These are phyloP conservation scores for Dendrolimus houi DNA, from an alignment of 2,888 invertebrate genomes.

Conservation along the genomic window DNA sequence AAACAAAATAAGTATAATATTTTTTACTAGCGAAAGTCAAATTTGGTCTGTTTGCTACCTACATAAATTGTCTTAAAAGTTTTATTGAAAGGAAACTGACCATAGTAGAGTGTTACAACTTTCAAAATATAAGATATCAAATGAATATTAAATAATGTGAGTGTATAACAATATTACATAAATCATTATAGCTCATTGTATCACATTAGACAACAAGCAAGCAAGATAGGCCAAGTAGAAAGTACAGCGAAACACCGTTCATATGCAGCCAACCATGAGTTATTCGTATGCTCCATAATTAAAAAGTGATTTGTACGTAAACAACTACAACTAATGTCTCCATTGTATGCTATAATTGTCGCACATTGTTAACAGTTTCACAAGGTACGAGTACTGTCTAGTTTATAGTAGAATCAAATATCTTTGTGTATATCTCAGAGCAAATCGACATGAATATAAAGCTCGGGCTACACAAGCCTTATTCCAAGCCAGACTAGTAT, in stretches of 20 bases:
- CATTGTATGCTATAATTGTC: slow-evolving; percentile 5
- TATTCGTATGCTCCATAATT: slow-evolving; percentile 14
- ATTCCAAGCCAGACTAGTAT: too few species aligned
- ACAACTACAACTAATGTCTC: slow-evolving; percentile 16
- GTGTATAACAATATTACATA: slow-evolving; percentile 25
- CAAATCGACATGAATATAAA: too few species aligned
- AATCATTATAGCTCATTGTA: slow-evolving; percentile 30
- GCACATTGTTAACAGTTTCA: slow-evolving; percentile 1
- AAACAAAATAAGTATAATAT: too few species aligned
- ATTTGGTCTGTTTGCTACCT: too few species aligned
- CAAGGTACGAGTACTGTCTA: too few species aligned
- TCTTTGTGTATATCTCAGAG: too few species aligned
- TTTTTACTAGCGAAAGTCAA: too few species aligned
- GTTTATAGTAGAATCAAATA: too few species aligned
- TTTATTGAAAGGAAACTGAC: too few species aligned
- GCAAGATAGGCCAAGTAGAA: slow-evolving; percentile 39
- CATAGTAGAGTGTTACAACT: neutral
- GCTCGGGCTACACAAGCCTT: too few species aligned
- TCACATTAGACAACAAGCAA: slow-evolving; percentile 11
- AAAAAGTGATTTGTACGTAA: slow-evolving; percentile 20
- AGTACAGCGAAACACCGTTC: slow-evolving; percentile 30
- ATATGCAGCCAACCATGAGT: slow-evolving; percentile 24
- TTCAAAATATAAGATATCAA: slow-evolving; percentile 5
- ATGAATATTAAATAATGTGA: slow-evolving; percentile 2
- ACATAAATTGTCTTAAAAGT: too few species aligned